Conservation (phyloP, 2,888 invertebrate genomes). For the Mythimna loreyi region DNA sequence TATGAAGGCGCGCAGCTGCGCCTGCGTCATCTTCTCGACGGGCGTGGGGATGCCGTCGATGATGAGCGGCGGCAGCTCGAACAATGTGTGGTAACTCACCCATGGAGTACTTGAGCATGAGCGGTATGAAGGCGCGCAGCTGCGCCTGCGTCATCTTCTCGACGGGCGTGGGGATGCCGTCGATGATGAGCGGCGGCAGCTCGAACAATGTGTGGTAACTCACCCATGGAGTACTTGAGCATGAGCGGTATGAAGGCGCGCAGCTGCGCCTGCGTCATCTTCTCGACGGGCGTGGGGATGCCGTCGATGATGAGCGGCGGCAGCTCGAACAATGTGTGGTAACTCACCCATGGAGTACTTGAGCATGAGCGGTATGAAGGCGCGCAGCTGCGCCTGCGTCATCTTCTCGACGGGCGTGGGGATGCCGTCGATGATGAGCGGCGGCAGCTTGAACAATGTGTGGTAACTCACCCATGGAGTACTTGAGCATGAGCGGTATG, state of each 20-base stretch:
- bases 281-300: slow-evolving; percentile 99
- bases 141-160: slow-evolving; percentile 99
- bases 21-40: slow-evolving; percentile 99
- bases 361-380: slow-evolving; percentile 99
- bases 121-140: slow-evolving; percentile 98
- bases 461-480: slow-evolving; percentile 89
- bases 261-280: slow-evolving; percentile 99
- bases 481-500: slow-evolving; percentile 97
- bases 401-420: slow-evolving; percentile 99
- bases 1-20: slow-evolving; percentile 98
- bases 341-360: slow-evolving; percentile 89
- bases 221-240: slow-evolving; percentile 92
- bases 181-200: slow-evolving; percentile 98
- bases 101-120: slow-evolving; percentile 94
- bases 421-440: slow-evolving; percentile 98
- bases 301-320: slow-evolving; percentile 99
- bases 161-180: slow-evolving; percentile 99
- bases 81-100: slow-evolving; percentile 92
- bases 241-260: slow-evolving; percentile 99
- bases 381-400: slow-evolving; percentile 99
- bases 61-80: slow-evolving; percentile 98
- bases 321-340: slow-evolving; percentile 95
- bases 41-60: slow-evolving; percentile 99
- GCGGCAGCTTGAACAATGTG: slow-evolving; percentile 98
- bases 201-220: slow-evolving; percentile 93